Base-by-base conservation (phyloP, 2,797 vertebrate species). In the Pempheris klunzingeri region DNA sequence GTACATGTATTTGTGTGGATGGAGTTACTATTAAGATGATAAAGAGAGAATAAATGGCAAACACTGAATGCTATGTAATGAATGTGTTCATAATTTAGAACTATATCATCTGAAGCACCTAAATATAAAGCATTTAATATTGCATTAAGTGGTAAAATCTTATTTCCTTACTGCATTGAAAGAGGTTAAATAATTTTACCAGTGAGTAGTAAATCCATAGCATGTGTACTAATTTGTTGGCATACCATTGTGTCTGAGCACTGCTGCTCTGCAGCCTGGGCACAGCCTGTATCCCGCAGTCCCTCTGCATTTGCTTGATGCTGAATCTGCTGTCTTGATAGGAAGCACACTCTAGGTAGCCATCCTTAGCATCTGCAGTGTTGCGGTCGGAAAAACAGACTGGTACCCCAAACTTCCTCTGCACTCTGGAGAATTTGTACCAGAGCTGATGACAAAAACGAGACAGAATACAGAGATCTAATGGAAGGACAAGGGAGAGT, bases 201-300 rank as follows among this genome's bases (percentile, higher is more conserved):
- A 28, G 11, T 32, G n/a, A n/a, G n/a, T n/a, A n/a, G n/a, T n/a
- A 75, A 79, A 78, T 62, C 8, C 2, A 36, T 80, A 76, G 78
- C 32, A 58, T 73, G 52, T 67, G 49, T 38, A 24, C 22, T 68
- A 50, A 68, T 87, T 59, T 54, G 1, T 46, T 50, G 54, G 57
- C 78, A 3, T 95, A 98, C 98, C 97, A 96, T 81, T 78, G 92
- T 68, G 97, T 99, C 93, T 99, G 98, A 71, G 95, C 92, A 65
- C 92, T 94, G 60, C 65, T 88, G 80, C 92, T 94, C 74, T 74
- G 92, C 74, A 95, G 60, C 53, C 50, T 68, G 22, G 95, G 90
- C 50, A 95, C 87, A 2, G 93, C 93, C 89, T 98, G 97, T 10
- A 88, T 7, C 4, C 91, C 94, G 0, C 92, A 63, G 83, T 96